Evolutionary conservation across 2,888 invertebrate species (phyloP).

Genomic region (Orthosia incerta): DNA sequence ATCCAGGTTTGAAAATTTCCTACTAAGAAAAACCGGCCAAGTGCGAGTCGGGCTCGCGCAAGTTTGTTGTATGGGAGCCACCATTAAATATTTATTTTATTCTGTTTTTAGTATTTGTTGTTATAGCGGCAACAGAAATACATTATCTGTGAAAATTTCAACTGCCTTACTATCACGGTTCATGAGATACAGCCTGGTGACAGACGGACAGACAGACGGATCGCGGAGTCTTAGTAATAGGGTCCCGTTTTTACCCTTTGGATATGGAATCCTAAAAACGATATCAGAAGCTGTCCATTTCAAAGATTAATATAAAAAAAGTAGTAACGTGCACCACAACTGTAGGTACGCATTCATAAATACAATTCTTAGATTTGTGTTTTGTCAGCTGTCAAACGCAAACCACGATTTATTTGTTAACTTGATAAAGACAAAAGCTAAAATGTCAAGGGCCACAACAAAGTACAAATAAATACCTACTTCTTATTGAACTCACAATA

Average conservation of each 20-base stretch:
- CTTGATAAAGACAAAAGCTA: constrained; percentile 61
- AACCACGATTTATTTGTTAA: constrained; percentile 54
- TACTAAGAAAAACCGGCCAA: background rate
- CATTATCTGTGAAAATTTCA: too few relatives aligned
- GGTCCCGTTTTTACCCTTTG: too few relatives aligned
- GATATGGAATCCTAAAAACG: too few relatives aligned
- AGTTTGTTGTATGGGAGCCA: too few relatives aligned
- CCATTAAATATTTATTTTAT: too few relatives aligned
- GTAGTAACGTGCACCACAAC: background rate
- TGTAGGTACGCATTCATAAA: background rate
- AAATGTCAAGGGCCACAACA: constrained; percentile 51
- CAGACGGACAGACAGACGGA: too few relatives aligned
- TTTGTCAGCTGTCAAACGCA: constrained; percentile 51
- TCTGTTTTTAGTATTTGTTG: too few relatives aligned
- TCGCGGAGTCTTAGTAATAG: too few relatives aligned
- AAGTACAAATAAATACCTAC: constrained; percentile 42
- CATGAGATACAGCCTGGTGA: too few relatives aligned
- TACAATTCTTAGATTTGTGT: constrained; percentile 11
- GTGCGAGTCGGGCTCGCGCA: too few relatives aligned
- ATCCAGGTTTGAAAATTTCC: background rate
- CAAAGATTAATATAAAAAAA: background rate
- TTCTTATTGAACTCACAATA: constrained; percentile 41
- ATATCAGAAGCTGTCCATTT: background rate
- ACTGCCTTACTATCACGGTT: too few relatives aligned
- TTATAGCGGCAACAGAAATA: too few relatives aligned